phyloP scores from a whole-genome alignment of 2,113 vertebrate genomes.

The Phyllostomus hastatus region DNA sequence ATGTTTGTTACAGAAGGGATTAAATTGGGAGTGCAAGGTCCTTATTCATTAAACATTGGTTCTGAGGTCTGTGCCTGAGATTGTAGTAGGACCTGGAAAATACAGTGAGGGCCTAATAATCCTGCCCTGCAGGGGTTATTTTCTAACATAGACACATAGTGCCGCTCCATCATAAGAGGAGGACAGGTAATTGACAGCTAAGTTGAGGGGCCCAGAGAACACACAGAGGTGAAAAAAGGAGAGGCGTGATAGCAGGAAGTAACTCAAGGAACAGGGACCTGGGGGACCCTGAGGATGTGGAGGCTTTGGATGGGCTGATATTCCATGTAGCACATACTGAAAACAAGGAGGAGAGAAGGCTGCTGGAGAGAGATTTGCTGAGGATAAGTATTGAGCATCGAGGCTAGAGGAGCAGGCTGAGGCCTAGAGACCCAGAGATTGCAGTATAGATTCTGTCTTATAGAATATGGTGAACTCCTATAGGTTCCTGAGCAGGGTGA shows the following conservation, averaged over 20 bases:
- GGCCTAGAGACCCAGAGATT: background rate
- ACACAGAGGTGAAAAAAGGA: background rate
- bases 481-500: background rate
- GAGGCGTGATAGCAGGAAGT: background rate
- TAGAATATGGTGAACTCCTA: background rate
- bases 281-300: background rate
- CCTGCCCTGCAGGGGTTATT: too few species aligned
- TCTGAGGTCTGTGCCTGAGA: background rate
- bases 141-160: background rate
- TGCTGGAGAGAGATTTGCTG: background rate
- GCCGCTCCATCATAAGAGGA: background rate
- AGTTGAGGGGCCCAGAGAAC: accelerated
- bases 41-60: background rate
- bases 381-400: background rate
- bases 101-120: background rate
- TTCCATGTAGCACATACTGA: background rate
- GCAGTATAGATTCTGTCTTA: background rate
- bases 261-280: background rate
- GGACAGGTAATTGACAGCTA: background rate
- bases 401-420: background rate
- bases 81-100: background rate
- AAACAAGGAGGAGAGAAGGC: background rate
- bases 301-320: background rate
- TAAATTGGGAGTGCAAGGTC: background rate
- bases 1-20: background rate